A percentile compares a stretch with the other conserved stretches of the same genome.
Conservation (phyloP, 2,113 vertebrate genomes). For the Mormyrus lacerda region DNA sequence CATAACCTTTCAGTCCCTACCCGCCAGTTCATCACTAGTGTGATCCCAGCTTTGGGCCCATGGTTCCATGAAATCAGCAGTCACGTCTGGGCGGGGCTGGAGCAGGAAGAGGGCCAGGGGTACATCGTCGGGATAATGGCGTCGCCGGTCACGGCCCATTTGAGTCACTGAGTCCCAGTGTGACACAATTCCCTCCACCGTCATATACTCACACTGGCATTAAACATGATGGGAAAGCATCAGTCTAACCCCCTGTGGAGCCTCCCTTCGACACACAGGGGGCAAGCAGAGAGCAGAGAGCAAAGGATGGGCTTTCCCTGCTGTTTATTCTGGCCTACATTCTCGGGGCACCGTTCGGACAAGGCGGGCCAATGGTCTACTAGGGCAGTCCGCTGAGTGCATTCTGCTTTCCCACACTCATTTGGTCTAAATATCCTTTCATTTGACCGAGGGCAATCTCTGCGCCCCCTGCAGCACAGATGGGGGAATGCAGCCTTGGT, state of each 20-base stretch:
- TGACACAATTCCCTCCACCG: not conserved
- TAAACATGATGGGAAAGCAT: not conserved
- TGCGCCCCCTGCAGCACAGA: not conserved
- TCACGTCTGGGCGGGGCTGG: not conserved
- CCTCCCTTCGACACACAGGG: not conserved
- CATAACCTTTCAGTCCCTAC: not conserved
- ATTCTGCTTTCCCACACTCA: not conserved
- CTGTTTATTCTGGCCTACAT: not conserved
- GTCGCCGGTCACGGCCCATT: not conserved
- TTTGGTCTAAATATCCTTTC: not conserved
- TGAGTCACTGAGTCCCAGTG: not conserved
- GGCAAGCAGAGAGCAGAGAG: not conserved
- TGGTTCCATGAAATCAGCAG: not conserved
- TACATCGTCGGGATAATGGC: not conserved
- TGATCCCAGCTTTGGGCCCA: not conserved
- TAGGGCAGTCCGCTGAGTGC: not conserved
- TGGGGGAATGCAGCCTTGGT: not conserved
- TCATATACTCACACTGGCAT: constrained; percentile 4
- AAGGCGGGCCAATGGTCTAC: not conserved
- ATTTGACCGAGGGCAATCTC: not conserved
- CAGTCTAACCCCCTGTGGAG: not conserved
- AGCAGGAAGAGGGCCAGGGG: not conserved
- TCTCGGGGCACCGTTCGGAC: not conserved
- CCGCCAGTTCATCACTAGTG: no score
- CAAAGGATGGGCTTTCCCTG: not conserved